Percentiles rank a stretch among this genome's conserved stretches.
Conservation (phyloP, 1,140 invertebrate genomes). For the Reticulitermes speratus region DNA sequence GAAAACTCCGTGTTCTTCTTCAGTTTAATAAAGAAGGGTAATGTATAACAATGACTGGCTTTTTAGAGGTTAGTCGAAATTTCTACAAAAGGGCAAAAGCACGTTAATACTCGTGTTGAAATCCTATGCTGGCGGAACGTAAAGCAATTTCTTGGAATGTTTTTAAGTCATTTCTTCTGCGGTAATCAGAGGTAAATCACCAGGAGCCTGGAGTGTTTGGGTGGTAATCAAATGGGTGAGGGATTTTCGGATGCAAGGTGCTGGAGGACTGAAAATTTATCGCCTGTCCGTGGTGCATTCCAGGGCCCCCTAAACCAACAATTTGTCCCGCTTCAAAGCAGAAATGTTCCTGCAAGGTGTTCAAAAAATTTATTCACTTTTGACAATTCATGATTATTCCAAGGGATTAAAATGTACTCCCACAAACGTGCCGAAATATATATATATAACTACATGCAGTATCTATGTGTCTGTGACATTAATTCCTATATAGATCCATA, state of each 20-base stretch:
- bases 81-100: not conserved
- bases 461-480: too few species aligned
- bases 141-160: not conserved
- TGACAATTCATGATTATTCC: too few species aligned
- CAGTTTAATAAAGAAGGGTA: too few species aligned
- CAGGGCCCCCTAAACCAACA: not conserved
- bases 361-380: not conserved
- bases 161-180: not conserved
- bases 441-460: too few species aligned
- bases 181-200: slow-evolving; percentile 18
- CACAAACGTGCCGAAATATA: too few species aligned
- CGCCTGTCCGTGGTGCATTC: not conserved
- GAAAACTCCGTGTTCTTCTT: too few species aligned
- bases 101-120: not conserved
- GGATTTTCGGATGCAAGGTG: not conserved
- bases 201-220: not conserved
- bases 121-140: not conserved
- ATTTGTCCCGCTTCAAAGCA: not conserved
- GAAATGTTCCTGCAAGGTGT: not conserved
- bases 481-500: too few species aligned
- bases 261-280: not conserved
- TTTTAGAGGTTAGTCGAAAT: not conserved
- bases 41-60: too few species aligned
- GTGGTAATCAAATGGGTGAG: not conserved
- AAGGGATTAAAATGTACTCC: too few species aligned